These are phyloP conservation scores for Argyra leucocephala DNA, from an alignment of 2,888 invertebrate genomes.

Conservation along the genomic window DNA sequence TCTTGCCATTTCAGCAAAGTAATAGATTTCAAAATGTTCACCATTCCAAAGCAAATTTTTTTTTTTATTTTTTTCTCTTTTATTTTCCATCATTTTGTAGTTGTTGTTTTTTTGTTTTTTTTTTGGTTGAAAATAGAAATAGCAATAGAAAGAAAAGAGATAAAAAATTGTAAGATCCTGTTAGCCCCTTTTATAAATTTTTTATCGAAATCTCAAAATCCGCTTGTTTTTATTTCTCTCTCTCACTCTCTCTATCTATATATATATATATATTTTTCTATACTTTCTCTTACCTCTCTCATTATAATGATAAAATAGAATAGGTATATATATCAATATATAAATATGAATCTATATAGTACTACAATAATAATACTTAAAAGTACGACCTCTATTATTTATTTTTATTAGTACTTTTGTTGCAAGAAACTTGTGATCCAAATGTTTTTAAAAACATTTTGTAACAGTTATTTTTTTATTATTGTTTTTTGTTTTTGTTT, in stretches of 20 bases:
- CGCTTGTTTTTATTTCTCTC: background rate
- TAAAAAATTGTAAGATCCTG: background rate
- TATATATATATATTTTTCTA: background rate
- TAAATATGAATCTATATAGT: background rate
- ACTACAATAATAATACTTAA: background rate
- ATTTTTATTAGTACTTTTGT: background rate
- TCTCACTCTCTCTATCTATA: background rate
- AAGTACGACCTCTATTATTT: constrained; percentile 1
- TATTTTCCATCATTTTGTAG: background rate
- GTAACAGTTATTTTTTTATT: background rate
- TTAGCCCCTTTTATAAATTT: background rate
- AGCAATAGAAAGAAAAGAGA: background rate
- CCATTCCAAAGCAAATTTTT: background rate
- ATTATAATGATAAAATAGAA: background rate
- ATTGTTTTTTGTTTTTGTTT: background rate
- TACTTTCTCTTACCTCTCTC: background rate
- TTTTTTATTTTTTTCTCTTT: background rate
- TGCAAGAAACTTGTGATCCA: constrained; percentile 6
- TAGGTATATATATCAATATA: background rate
- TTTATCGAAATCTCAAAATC: background rate
- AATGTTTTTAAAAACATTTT: constrained; percentile 6
- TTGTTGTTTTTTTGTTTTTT: background rate
- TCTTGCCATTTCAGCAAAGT: constrained; percentile 6
- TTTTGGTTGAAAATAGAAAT: background rate
- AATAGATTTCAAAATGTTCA: background rate